A percentile compares a stretch with the other conserved stretches of the same genome.
Conservation (phyloP, 2,888 invertebrate genomes). For the Steinernema scapterisci region DNA sequence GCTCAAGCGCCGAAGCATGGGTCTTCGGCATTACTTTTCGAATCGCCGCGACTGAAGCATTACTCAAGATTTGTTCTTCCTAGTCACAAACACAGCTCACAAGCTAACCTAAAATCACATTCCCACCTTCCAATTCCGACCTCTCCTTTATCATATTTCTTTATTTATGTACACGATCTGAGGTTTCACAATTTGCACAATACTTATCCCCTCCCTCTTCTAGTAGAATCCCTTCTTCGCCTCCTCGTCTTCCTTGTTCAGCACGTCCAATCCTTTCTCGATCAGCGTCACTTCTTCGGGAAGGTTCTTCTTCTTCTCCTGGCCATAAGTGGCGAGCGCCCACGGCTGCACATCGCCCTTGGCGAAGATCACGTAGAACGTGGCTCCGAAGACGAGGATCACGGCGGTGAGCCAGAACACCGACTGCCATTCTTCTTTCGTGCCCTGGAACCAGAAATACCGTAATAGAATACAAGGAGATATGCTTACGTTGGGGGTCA, state of each 20-base stretch:
- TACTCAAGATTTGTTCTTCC: too few relatives aligned
- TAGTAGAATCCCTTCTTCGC: constrained; percentile 19
- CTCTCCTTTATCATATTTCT: too few relatives aligned
- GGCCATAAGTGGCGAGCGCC: constrained; percentile 53
- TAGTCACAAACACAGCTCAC: too few relatives aligned
- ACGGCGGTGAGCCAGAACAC: constrained; percentile 64
- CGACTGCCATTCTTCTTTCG: constrained; percentile 65
- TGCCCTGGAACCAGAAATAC: constrained; percentile 52
- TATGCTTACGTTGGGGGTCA: constrained; percentile 57
- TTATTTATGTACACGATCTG: too few relatives aligned
- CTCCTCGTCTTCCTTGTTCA: neutral
- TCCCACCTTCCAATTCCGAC: too few relatives aligned
- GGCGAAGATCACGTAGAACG: constrained; percentile 68
- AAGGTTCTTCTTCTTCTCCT: constrained; percentile 17
- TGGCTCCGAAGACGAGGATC: constrained; percentile 69
- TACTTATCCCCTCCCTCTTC: too few relatives aligned
- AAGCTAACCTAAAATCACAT: too few relatives aligned
- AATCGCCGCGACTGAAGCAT: too few relatives aligned
- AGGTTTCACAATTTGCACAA: too few relatives aligned
- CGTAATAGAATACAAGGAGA: too few relatives aligned
- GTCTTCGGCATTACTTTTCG: too few relatives aligned
- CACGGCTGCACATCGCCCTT: constrained; percentile 68
- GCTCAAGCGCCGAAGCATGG: too few relatives aligned
- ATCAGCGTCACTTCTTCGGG: constrained; percentile 9
- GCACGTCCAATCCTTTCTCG: neutral